Percentiles rank a stretch among this genome's conserved stretches.
These are phyloP conservation scores for Synanthedon andrenaeformis DNA, from an alignment of 2,888 invertebrate genomes.

Conservation along the genomic window DNA sequence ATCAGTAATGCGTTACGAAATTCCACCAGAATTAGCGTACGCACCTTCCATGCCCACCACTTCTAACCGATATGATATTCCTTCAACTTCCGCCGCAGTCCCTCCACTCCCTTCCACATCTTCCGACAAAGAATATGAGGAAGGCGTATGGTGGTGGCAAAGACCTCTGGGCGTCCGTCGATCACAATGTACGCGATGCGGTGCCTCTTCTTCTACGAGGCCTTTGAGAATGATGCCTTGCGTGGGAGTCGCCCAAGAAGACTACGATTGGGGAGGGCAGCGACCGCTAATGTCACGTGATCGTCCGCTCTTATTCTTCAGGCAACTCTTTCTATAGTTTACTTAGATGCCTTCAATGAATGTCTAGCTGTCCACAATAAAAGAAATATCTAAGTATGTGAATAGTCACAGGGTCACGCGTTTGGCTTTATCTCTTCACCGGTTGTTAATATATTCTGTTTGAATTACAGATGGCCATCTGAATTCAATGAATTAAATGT, in stretches of 20 bases:
- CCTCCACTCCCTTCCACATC: not conserved
- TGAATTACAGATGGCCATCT: too few relatives aligned
- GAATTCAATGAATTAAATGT: too few relatives aligned
- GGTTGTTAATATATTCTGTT: too few relatives aligned
- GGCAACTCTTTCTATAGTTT: slow-evolving; percentile 44
- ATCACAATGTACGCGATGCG: slow-evolving; percentile 39
- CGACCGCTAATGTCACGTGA: slow-evolving; percentile 41
- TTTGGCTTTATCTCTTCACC: too few relatives aligned
- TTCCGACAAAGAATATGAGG: not conserved
- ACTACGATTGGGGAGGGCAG: slow-evolving; percentile 11
- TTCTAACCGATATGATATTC: too few relatives aligned
- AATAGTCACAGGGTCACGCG: too few relatives aligned
- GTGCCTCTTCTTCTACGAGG: slow-evolving; percentile 42
- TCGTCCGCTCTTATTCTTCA: slow-evolving; percentile 50
- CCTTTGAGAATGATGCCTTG: slow-evolving; percentile 47
- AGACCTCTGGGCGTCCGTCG: slow-evolving; percentile 39
- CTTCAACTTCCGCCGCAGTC: too few relatives aligned
- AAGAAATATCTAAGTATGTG: not conserved
- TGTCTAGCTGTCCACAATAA: too few relatives aligned
- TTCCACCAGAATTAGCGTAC: too few relatives aligned
- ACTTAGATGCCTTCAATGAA: not conserved
- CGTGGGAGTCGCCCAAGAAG: slow-evolving; percentile 27
- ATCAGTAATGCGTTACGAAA: too few relatives aligned
- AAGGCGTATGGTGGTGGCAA: slow-evolving; percentile 37
- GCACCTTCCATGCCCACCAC: too few relatives aligned